Conservation (phyloP, 2,113 vertebrate species). For the Empidonax traillii region DNA sequence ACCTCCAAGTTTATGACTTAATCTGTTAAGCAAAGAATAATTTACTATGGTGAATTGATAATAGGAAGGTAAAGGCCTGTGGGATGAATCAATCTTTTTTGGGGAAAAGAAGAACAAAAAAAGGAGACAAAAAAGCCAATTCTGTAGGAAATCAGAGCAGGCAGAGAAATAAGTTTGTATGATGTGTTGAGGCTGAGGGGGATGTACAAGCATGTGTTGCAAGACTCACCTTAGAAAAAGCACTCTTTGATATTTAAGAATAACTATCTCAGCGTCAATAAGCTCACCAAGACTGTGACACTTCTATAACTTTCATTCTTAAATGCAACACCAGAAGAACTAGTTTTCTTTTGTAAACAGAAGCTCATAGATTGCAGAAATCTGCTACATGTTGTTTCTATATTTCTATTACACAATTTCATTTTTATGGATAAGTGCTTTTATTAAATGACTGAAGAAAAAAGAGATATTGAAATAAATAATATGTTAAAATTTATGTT, state of each 20-base stretch:
- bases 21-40: neutral
- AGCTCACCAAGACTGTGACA: neutral
- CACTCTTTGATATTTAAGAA: neutral
- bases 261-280: neutral
- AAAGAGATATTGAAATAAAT: neutral
- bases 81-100: neutral
- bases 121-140: rapidly evolving
- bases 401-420: neutral
- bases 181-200: neutral
- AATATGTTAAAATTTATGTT: neutral
- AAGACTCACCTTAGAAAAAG: neutral
- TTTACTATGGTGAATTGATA: neutral
- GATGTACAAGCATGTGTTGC: neutral
- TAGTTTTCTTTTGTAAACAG: neutral
- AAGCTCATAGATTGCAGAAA: neutral
- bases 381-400: neutral
- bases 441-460: neutral
- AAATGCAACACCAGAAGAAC: neutral
- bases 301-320: neutral
- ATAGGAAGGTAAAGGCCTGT: neutral
- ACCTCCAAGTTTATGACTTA: neutral
- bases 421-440: neutral
- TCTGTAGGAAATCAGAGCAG: neutral
- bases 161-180: neutral
- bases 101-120: rapidly evolving